Conservation (phyloP, 2,797 vertebrate genomes). For the Acropternis orthonyx region DNA sequence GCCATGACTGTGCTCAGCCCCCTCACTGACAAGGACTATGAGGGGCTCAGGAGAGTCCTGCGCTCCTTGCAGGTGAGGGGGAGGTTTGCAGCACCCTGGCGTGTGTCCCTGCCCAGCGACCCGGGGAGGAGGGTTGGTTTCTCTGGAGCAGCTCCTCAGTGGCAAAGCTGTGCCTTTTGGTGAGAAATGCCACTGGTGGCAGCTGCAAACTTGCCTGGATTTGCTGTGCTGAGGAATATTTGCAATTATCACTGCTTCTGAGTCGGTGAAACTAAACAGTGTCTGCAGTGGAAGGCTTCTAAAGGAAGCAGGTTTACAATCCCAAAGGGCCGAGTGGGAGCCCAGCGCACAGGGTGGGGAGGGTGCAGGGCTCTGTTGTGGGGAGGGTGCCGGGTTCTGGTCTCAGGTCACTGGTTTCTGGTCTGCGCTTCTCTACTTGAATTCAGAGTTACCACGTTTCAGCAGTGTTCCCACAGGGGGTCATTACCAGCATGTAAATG, state of each 20-base stretch:
- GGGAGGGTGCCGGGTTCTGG: background rate
- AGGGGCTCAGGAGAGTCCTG: slow-evolving; percentile 91
- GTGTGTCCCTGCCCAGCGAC: no score
- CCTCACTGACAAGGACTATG: slow-evolving; percentile 94
- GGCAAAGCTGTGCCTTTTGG: background rate
- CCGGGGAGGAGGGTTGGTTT: background rate
- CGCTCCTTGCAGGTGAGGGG: slow-evolving; percentile 90
- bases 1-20: slow-evolving; percentile 98
- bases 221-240: background rate
- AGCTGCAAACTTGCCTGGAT: background rate
- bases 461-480: background rate
- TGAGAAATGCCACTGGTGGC: background rate
- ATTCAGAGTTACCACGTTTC: background rate
- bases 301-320: background rate
- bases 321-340: background rate
- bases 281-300: background rate
- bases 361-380: background rate
- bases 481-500: background rate
- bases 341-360: background rate
- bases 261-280: background rate
- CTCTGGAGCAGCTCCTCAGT: background rate
- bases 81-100: background rate
- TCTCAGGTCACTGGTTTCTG: background rate
- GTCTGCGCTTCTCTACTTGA: background rate
- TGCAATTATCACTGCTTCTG: background rate